A percentile compares a stretch with the other conserved stretches of the same genome.
Conservation (phyloP, 2,888 invertebrate species). For the Monopis laevigella region DNA sequence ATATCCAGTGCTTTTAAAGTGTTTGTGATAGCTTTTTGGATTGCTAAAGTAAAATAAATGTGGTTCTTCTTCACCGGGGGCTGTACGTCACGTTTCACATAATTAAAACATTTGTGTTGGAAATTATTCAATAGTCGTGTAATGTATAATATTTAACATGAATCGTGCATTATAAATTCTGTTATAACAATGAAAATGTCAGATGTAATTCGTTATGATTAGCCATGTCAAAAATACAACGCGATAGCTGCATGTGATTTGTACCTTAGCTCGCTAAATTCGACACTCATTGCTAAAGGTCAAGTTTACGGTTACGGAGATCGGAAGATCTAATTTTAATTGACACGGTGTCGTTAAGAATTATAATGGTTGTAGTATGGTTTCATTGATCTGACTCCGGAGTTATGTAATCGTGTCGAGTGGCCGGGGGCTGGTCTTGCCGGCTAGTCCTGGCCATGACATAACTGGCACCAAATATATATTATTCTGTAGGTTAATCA, state of each 20-base stretch:
- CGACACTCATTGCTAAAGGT: constrained; percentile 37
- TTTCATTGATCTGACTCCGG: constrained; percentile 11
- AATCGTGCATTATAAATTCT: no score
- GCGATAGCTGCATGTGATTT: constrained; percentile 37
- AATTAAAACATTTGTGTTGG: no score
- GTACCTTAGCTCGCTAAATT: constrained; percentile 29
- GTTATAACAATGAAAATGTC: no score
- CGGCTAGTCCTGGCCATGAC: constrained; percentile 41
- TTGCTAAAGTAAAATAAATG: constrained; percentile 1
- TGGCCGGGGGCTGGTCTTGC: not conserved
- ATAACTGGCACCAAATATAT: constrained; percentile 54
- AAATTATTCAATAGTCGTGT: no score
- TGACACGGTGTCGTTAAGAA: constrained; percentile 2
- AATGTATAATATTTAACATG: no score
- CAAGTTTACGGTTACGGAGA: constrained; percentile 43
- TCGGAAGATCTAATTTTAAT: constrained; percentile 1
- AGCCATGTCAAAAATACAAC: constrained; percentile 13
- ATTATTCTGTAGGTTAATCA: no score
- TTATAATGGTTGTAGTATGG: constrained; percentile 3
- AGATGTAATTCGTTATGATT: not conserved
- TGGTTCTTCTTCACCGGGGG: not conserved
- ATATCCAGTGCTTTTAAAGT: not conserved
- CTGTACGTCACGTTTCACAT: constrained; percentile 4
- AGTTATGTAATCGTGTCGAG: constrained; percentile 47
- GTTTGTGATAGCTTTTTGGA: not conserved